Evolutionary conservation across 2,113 vertebrate genomes (phyloP).

Genomic region (Heloderma charlesbogerti): DNA sequence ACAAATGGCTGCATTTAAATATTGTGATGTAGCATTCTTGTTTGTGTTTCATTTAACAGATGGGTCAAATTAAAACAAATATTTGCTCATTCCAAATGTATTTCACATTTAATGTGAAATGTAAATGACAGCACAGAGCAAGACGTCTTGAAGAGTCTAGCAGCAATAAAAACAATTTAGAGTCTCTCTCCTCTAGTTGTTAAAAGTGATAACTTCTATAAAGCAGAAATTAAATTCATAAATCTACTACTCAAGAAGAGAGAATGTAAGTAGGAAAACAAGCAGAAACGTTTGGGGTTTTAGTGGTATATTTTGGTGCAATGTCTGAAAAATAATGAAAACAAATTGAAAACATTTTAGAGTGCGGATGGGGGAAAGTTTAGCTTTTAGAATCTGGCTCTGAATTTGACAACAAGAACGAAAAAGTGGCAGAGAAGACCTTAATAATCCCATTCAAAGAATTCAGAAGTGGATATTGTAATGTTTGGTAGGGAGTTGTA

Average conservation of each 20-base stretch:
- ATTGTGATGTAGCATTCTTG: slow-evolving; percentile 71
- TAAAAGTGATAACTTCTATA: slow-evolving; percentile 74
- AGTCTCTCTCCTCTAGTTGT: slow-evolving; percentile 53
- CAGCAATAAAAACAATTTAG: slow-evolving; percentile 73
- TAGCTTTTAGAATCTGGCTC: background rate
- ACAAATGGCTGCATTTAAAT: slow-evolving; percentile 79
- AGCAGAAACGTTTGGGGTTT: slow-evolving; percentile 14
- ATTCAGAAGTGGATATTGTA: slow-evolving; percentile 33
- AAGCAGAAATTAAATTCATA: slow-evolving; percentile 71
- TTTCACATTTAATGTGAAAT: slow-evolving; percentile 81
- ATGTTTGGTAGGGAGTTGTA: background rate
- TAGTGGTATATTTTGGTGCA: background rate
- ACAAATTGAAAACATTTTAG: slow-evolving; percentile 40
- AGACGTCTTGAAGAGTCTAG: slow-evolving; percentile 69
- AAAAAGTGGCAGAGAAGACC: background rate
- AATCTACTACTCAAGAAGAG: slow-evolving; percentile 66
- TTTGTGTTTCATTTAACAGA: slow-evolving; percentile 78
- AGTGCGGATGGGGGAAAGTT: slow-evolving; percentile 3
- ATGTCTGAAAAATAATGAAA: slow-evolving; percentile 44
- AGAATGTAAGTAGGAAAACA: slow-evolving; percentile 43
- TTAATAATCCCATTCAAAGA: background rate
- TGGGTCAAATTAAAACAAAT: slow-evolving; percentile 81
- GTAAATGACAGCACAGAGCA: slow-evolving; percentile 76
- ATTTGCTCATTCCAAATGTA: slow-evolving; percentile 72
- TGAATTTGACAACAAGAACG: slow-evolving; percentile 20